Evolutionary conservation across 2,113 vertebrate species (phyloP), one percentile per base, ranked within the genome.

Genomic region (Phylloscopus trochiloides): DNA sequence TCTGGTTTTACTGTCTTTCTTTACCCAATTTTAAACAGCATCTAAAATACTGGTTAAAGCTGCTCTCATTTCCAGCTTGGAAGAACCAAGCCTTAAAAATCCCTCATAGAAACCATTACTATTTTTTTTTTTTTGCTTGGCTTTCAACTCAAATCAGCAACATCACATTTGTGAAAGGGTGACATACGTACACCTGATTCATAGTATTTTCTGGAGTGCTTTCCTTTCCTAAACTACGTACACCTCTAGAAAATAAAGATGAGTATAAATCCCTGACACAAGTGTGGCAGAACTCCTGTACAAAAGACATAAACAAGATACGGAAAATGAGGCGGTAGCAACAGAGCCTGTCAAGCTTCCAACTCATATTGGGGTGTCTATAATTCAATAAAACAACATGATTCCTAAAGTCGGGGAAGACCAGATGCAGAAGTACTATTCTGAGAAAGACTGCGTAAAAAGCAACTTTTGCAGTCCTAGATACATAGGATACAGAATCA

Each of bases 71-170:
- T 84, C 21, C 22, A 90, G 59, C 8, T 61, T 10, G 0, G 36
- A 70, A 80, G n/a, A 86, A 66, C 5, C 17, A 73, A 55, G 4
- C 16, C 31, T 73, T 66, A 52, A 45, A 90, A 80, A 22, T 3
- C 0, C 16, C 8, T 40, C 8, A 16, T 2, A 63, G 34, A 80
- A 94, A 6, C 7, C 1, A 0, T 24, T 54, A 10, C 5, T 16
- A 4, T 5, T n/a, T 71, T 73, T 31, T 73, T 40, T 14, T 40
- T 48, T 83, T 36, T 9, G 3, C 29, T 67, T 32, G 38, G 63
- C 43, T 86, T 88, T 62, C 26, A 78, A 67, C 15, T 86, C 34
- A 38, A 12, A 14, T 55, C 34, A 86, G 31, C 45, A 77, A 32
- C 12, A 25, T 1, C 3, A 3, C 8, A 4, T 16, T 24, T 16